Conservation (phyloP, 1,140 invertebrate species). For the Achroia grisella region DNA sequence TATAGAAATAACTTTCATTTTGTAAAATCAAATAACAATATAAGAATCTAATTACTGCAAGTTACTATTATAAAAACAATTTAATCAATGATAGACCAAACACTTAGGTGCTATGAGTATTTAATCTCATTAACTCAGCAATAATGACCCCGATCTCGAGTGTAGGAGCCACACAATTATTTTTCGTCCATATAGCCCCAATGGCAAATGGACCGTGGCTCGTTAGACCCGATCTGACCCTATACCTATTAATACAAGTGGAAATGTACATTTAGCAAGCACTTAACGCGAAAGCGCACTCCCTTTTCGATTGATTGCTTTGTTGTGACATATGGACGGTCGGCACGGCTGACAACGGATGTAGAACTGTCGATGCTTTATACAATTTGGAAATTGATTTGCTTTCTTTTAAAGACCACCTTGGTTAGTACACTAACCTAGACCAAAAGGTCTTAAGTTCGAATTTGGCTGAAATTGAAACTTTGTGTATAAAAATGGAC, state of each 20-base stretch:
- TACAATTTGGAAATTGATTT: neutral
- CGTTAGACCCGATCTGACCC: constrained; percentile 7
- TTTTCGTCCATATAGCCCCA: constrained; percentile 6
- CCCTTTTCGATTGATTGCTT: constrained; percentile 17
- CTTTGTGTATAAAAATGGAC: too few relatives aligned
- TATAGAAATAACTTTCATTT: too few relatives aligned
- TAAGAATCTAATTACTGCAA: too few relatives aligned
- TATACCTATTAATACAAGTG: constrained; percentile 12
- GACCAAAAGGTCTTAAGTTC: too few relatives aligned
- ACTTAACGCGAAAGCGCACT: constrained; percentile 18
- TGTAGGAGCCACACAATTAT: constrained; percentile 7
- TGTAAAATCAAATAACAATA: too few relatives aligned
- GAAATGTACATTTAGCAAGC: constrained; percentile 17
- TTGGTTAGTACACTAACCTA: too few relatives aligned
- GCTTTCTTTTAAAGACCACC: too few relatives aligned
- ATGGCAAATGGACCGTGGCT: constrained; percentile 13
- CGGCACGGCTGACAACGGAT: neutral
- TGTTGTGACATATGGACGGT: constrained; percentile 5
- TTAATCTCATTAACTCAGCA: constrained; percentile 1
- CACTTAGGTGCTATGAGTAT: too few relatives aligned
- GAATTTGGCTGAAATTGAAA: too few relatives aligned
- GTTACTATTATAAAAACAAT: too few relatives aligned
- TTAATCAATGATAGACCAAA: too few relatives aligned
- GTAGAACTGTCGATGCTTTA: neutral
- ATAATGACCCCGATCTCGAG: neutral